Percentiles rank a stretch among this genome's conserved stretches.
These are phyloP conservation scores for Drosophila picticornis DNA, from an alignment of 2,888 invertebrate species.

Conservation along the genomic window DNA sequence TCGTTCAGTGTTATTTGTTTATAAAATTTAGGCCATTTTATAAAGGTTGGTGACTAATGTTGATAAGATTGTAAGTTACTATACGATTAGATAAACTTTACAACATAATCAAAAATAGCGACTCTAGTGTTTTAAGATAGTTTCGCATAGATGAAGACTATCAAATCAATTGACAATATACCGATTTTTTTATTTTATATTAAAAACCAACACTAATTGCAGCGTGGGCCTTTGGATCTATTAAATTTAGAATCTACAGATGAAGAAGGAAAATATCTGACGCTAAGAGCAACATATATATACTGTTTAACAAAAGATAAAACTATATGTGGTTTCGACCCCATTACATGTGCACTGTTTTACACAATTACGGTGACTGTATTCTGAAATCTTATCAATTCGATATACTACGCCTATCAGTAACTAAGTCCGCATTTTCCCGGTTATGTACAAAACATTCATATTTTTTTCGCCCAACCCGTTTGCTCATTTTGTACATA, in stretches of 20 bases:
- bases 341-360: constrained; percentile 62
- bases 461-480: constrained; percentile 22
- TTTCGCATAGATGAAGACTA: background rate
- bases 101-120: constrained; percentile 1
- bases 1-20: background rate
- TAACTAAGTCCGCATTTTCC: constrained; percentile 30
- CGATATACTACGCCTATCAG: constrained; percentile 49
- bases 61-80: constrained; percentile 24
- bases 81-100: constrained; percentile 13
- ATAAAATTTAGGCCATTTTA: background rate
- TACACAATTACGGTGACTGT: constrained; percentile 42
- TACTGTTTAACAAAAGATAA: background rate
- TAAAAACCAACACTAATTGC: background rate
- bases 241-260: background rate
- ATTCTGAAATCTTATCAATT: constrained; percentile 62
- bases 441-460: constrained; percentile 21
- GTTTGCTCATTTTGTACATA: constrained; percentile 52
- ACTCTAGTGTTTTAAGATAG: background rate
- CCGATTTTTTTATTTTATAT: background rate
- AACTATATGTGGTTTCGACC: constrained; percentile 18
- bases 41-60: constrained; percentile 11
- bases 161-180: background rate
- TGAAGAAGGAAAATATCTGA: background rate
- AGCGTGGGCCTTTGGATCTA: background rate
- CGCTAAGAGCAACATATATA: background rate